Evolutionary conservation across 1,140 invertebrate genomes (phyloP).

Genomic region (Maniola jurtina): DNA sequence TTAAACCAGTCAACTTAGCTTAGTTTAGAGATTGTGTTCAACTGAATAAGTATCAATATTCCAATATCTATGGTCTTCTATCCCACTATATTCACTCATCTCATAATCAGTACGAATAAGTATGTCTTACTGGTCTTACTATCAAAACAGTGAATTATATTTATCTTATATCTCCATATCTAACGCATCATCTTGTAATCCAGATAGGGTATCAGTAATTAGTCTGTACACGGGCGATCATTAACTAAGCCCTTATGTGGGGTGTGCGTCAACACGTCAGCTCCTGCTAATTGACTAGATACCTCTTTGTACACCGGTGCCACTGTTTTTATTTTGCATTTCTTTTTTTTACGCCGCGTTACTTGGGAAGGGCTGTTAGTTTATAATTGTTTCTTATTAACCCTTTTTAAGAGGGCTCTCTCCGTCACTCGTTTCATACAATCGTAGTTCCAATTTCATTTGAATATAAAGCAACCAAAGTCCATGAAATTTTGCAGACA

Average conservation of each 20-base stretch:
- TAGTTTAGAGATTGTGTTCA: too few species aligned
- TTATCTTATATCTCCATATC: background rate
- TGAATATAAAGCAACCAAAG: too few species aligned
- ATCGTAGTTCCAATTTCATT: too few species aligned
- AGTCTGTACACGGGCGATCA: conserved; percentile 5
- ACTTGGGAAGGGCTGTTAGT: background rate
- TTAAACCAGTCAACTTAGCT: too few species aligned
- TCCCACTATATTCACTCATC: too few species aligned
- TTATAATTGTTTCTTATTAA: background rate
- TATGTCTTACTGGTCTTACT: background rate
- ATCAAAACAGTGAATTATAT: conserved; percentile 4
- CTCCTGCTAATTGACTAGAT: conserved; percentile 13
- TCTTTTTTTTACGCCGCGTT: background rate
- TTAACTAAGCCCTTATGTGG: conserved; percentile 10
- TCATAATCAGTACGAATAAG: too few species aligned
- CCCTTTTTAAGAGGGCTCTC: too few species aligned
- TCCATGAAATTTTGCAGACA: too few species aligned
- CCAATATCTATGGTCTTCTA: too few species aligned
- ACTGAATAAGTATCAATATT: too few species aligned
- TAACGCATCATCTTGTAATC: background rate
- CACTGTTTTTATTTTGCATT: conserved; percentile 8
- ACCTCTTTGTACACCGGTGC: background rate
- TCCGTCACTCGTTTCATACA: too few species aligned
- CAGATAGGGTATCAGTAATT: conserved; percentile 15
- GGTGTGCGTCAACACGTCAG: conserved; percentile 14